Percentiles rank a stretch among this genome's conserved stretches.
Conservation (phyloP, 2,888 invertebrate genomes). For the Melieria picta region DNA sequence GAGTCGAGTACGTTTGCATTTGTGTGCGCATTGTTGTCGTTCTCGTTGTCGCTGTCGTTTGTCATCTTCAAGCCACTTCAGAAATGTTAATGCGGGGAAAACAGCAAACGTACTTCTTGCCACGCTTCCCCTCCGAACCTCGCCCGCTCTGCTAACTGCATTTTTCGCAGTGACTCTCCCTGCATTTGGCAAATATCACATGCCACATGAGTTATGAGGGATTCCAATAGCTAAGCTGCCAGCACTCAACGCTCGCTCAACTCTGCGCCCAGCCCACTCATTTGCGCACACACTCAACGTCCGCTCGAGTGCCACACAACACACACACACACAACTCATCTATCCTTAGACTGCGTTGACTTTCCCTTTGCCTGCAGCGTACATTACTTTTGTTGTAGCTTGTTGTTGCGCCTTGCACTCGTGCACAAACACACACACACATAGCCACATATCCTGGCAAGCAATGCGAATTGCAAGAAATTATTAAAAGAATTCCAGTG, state of each 20-base stretch:
- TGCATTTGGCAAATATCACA: constrained; percentile 46
- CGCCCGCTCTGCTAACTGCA: constrained; percentile 1
- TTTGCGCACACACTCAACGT: constrained; percentile 28
- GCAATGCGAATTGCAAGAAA: not conserved
- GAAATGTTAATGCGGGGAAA: constrained; percentile 12
- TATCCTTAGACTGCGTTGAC: constrained; percentile 35
- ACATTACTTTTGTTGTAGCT: too few species aligned
- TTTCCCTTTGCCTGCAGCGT: not conserved
- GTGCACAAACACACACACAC: not conserved
- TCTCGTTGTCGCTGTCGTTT: constrained; percentile 39
- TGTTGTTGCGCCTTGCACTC: not conserved
- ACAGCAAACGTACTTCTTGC: not conserved
- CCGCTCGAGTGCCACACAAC: not conserved
- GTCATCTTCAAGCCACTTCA: constrained; percentile 46
- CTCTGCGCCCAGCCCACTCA: not conserved
- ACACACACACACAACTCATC: not conserved
- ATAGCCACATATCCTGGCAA: not conserved
- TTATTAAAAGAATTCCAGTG: constrained; percentile 28
- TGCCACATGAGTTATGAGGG: constrained; percentile 38
- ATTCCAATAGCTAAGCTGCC: too few species aligned
- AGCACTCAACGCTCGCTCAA: too few species aligned
- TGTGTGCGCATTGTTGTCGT: not conserved
- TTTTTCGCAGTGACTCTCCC: constrained; percentile 39
- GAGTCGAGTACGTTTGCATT: not conserved
- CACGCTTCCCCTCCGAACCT: not conserved